Evolutionary conservation across 2,797 vertebrate species (phyloP).

Genomic region (Poeciliopsis infans): DNA sequence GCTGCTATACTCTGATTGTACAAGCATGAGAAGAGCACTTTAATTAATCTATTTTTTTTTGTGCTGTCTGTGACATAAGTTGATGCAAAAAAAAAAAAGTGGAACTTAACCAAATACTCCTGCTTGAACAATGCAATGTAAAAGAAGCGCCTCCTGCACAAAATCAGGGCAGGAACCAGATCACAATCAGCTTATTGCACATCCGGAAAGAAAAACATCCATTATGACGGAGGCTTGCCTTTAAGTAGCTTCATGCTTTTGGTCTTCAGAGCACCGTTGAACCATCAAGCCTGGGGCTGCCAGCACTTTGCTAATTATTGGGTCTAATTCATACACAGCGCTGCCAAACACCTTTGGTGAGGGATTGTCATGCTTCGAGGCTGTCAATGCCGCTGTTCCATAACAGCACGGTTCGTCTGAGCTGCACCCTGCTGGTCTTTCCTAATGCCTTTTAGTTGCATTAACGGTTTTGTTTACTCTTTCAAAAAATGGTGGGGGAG

Average conservation of each 20-base stretch:
- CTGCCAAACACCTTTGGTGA: constrained; percentile 65
- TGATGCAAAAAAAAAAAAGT: background rate
- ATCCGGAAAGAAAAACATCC: constrained; percentile 64
- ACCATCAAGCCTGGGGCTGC: constrained; percentile 80
- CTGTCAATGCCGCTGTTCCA: constrained; percentile 69
- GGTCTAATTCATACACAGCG: constrained; percentile 71
- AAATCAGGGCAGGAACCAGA: constrained; percentile 58
- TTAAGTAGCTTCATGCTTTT: constrained; percentile 72
- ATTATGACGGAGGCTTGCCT: constrained; percentile 67
- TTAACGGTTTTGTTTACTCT: constrained; percentile 55
- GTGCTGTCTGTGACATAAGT: background rate
- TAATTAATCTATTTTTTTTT: background rate
- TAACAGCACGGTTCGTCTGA: constrained; percentile 60
- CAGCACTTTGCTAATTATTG: constrained; percentile 80
- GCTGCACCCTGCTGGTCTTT: constrained; percentile 58
- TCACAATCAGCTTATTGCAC: constrained; percentile 69
- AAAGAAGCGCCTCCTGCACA: constrained; percentile 34
- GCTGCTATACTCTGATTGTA: background rate
- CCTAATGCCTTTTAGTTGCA: constrained; percentile 35
- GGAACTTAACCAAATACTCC: background rate
- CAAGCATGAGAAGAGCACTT: background rate
- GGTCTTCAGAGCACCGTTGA: constrained; percentile 71
- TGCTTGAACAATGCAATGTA: background rate
- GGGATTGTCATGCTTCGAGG: constrained; percentile 67
- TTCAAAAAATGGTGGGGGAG: constrained; percentile 38